Conservation (phyloP, 2,888 invertebrate genomes). For the Merodon equestris region DNA sequence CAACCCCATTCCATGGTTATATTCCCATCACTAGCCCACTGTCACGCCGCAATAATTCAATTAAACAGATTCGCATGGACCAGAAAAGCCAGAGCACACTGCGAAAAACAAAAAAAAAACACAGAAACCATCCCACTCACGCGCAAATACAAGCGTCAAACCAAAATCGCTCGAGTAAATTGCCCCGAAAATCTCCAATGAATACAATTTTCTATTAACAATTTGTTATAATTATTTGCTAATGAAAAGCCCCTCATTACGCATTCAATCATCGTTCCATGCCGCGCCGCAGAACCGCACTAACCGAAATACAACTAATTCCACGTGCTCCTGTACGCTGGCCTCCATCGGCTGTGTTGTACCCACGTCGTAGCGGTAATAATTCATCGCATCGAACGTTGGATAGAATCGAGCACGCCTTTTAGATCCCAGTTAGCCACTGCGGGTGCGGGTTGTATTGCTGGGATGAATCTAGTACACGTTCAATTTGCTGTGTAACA, state of each 20-base stretch:
- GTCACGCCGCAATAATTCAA: constrained; percentile 16
- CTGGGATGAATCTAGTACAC: constrained; percentile 50
- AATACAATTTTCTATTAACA: constrained; percentile 26
- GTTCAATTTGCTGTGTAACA: constrained; percentile 58
- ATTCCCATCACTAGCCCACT: background rate
- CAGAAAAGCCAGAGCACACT: background rate
- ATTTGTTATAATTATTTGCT: constrained; percentile 61
- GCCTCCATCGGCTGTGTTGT: background rate
- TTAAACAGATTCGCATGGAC: constrained; percentile 13
- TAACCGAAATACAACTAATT: constrained; percentile 65
- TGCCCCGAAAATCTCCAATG: constrained; percentile 23
- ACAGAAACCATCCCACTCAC: background rate
- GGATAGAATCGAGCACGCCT: constrained; percentile 14
- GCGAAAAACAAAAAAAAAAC: constrained; percentile 10
- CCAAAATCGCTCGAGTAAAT: no score
- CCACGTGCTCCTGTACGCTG: constrained; percentile 40
- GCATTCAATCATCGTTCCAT: constrained; percentile 60
- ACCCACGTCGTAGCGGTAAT: constrained; percentile 11
- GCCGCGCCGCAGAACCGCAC: constrained; percentile 49
- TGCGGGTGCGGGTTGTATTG: background rate
- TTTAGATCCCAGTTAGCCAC: background rate
- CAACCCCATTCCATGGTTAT: no score
- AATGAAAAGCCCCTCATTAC: constrained; percentile 64
- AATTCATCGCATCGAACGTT: constrained; percentile 50
- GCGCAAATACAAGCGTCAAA: no score